phyloP scores from a whole-genome alignment of 2,113 vertebrate species.

The Macroglossus sobrinus region DNA sequence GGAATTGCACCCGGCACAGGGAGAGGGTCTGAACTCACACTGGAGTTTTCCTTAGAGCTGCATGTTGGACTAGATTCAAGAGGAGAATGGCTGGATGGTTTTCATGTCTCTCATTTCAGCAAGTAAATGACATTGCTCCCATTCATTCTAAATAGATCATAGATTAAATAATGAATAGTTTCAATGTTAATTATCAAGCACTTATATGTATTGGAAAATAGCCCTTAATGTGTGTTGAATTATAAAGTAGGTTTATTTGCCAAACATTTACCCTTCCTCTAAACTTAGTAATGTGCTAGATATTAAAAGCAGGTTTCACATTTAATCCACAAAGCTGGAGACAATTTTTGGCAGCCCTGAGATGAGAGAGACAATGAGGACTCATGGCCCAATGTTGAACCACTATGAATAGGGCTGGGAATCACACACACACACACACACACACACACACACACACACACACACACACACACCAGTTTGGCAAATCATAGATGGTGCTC shows the following conservation, averaged over 20 bases:
- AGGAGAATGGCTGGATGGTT: background rate
- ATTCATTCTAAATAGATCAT: constrained; percentile 34
- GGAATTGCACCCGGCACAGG: background rate
- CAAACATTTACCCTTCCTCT: constrained; percentile 45
- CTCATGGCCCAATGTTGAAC: background rate
- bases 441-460: background rate
- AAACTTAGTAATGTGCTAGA: background rate
- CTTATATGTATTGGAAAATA: constrained; percentile 37
- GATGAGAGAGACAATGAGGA: background rate
- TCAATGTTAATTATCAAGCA: constrained; percentile 40
- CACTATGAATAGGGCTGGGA: background rate
- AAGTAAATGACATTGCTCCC: constrained; percentile 11
- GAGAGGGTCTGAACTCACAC: accelerated
- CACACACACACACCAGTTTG: background rate
- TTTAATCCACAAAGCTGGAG: constrained; percentile 15
- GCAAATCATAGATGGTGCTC: background rate
- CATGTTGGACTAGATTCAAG: background rate
- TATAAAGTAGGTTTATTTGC: constrained; percentile 41
- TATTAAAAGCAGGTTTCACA: constrained; percentile 25
- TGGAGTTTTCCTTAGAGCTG: background rate
- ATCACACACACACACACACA: background rate
- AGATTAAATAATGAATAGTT: constrained; percentile 55
- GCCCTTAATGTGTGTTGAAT: constrained; percentile 46
- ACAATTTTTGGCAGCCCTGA: background rate
- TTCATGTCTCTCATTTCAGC: constrained; percentile 38